These are phyloP conservation scores for Brachionus plicatilis DNA, from an alignment of 1,140 invertebrate genomes.

Conservation along the genomic window DNA sequence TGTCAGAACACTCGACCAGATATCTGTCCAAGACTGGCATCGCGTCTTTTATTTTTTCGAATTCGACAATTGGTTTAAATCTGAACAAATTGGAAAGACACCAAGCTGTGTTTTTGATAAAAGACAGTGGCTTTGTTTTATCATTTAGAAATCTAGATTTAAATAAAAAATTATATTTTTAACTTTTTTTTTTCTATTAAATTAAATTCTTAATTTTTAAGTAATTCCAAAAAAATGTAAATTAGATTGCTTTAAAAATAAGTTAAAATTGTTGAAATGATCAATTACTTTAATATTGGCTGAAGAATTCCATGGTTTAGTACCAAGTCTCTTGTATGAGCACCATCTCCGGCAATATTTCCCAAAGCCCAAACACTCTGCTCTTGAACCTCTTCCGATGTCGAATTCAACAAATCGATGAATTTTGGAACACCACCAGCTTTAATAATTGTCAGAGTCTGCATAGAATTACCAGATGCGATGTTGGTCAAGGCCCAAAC, in stretches of 20 bases:
- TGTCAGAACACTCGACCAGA: conserved; percentile 90
- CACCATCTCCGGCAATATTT: conserved; percentile 58
- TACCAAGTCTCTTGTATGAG: conserved; percentile 73
- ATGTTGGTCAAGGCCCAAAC: conserved; percentile 60
- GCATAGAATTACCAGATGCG: conserved; percentile 56
- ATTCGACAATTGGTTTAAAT: conserved; percentile 66
- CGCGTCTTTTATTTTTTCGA: conserved; percentile 76
- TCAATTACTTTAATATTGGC: conserved; percentile 70
- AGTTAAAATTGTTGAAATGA: background rate
- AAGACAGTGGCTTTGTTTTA: conserved; percentile 65
- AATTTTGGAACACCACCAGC: conserved; percentile 53
- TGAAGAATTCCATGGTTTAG: conserved; percentile 88
- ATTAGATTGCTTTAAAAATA: background rate
- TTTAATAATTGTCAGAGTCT: conserved; percentile 55
- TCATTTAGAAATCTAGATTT: background rate
- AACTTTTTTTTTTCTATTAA: no score
- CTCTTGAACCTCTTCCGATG: conserved; percentile 50
- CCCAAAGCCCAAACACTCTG: conserved; percentile 59
- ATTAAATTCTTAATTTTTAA: no score
- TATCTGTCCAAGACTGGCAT: conserved; percentile 85
- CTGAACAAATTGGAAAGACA: conserved; percentile 93
- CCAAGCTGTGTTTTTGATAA: conserved; percentile 91
- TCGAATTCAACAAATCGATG: conserved; percentile 47
- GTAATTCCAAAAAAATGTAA: no score
- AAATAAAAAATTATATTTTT: background rate